Evolutionary conservation across 2,113 vertebrate species (phyloP).

Genomic region (Zosterops hypoxanthus): DNA sequence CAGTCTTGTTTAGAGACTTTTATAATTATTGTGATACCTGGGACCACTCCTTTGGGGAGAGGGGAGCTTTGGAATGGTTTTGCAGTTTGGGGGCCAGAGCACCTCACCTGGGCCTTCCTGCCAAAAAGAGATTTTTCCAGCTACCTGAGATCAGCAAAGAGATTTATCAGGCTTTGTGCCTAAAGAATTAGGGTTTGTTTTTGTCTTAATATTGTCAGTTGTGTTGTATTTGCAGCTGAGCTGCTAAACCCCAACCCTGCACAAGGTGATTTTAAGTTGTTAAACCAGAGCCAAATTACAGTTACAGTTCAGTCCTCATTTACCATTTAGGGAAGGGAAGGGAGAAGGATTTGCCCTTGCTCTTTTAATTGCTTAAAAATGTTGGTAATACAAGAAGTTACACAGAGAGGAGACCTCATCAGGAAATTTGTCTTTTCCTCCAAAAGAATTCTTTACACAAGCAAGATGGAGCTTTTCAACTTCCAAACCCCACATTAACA

Average conservation of each 20-base stretch:
- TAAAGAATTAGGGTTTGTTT: neutral
- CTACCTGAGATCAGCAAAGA: neutral
- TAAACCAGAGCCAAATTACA: neutral
- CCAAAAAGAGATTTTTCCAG: neutral
- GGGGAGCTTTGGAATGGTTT: neutral
- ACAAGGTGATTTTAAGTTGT: neutral
- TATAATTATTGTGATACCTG: neutral
- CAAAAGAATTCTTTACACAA: neutral
- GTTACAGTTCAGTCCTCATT: neutral
- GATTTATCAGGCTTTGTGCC: neutral
- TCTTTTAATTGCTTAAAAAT: slow-evolving; percentile 3
- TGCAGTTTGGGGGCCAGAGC: neutral
- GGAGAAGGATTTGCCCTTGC: neutral
- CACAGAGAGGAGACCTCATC: neutral
- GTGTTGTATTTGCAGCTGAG: neutral
- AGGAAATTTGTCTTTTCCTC: neutral
- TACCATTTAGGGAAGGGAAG: neutral
- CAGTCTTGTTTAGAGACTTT: neutral
- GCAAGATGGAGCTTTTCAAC: neutral
- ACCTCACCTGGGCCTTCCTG: neutral
- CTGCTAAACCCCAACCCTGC: neutral
- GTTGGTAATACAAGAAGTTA: neutral
- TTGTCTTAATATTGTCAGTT: neutral
- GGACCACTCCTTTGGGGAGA: neutral
- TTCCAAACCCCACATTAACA: neutral